Base-by-base conservation (phyloP, 2,888 invertebrate species). In the Scaptomyza reducta region DNA sequence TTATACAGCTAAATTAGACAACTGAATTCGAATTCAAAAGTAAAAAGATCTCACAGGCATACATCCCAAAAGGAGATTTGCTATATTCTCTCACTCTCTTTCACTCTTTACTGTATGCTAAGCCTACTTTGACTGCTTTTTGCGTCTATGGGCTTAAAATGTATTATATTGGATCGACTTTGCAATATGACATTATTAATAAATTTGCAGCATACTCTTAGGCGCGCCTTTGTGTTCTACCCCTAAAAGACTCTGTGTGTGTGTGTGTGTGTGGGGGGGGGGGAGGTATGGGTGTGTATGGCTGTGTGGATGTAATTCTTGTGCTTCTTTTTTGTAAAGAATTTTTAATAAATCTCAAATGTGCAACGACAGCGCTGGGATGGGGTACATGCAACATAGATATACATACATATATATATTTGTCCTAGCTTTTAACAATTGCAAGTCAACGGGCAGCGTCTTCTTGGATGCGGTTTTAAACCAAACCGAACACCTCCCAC, bases 311-410 rank as follows among this genome's bases (percentile, higher is more conserved):
- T 63, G 53, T 63, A 27, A 56, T 67, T 51, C 38, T 62, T 74
- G 41, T 70, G 59, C 75, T 74, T 75, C 63, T 58, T 72, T 78
- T 57, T 69, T 77, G 87, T 83, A 88, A 90, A 89, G 90, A 90
- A 90, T 90, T 90, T 90, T 90, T 90, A 90, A 90, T 90, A 90
- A 90, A 89, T 90, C 90, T 90, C 90, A 89, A 90, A 90, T 90
- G 90, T 85, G 87, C 89, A 87, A 72, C 70, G 70, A 74, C 66
- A 73, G 69, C 68, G 56, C 61, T 51, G 44, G 47, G 44, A 57
- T 51, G 70, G 67, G 54, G 70, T 68, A 33, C 18, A 49, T 56
- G 56, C 47, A 55, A 41, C 25, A 29, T 41, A 22, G 22, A 29
- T 10, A 46, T 27, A 40, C 11, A 38, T 31, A 60, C n/a, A 44